Evolutionary conservation across 2,888 invertebrate species (phyloP).

Genomic region (Mythimna vitellina): DNA sequence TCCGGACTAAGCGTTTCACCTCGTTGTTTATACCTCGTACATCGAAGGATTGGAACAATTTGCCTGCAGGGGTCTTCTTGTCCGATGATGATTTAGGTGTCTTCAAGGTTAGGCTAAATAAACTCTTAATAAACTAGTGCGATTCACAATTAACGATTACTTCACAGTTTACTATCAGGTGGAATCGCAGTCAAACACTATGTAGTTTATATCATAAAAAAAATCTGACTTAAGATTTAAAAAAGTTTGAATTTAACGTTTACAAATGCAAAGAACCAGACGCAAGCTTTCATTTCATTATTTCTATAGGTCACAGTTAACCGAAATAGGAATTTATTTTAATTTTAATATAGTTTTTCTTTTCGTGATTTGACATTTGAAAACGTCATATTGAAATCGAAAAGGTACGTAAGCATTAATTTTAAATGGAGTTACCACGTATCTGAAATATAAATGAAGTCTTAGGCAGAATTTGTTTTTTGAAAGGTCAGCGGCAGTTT

Average conservation of each 20-base stretch:
- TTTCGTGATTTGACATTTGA: not conserved
- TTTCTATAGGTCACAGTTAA: not conserved
- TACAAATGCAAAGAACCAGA: not conserved
- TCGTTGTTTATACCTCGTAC: no score
- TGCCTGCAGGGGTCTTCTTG: no score
- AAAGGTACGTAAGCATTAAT: constrained; percentile 4
- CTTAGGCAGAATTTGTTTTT: not conserved
- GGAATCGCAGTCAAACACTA: no score
- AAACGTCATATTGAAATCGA: not conserved
- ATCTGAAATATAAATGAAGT: not conserved
- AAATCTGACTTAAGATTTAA: not conserved
- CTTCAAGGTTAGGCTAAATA: no score
- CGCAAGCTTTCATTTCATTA: not conserved
- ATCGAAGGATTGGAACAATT: no score
- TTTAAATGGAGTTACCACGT: constrained; percentile 8
- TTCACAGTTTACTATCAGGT: no score
- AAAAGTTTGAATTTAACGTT: not conserved
- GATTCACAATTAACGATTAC: no score
- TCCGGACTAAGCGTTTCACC: no score
- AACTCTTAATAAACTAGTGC: no score
- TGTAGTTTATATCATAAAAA: no score
- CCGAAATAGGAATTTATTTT: constrained; percentile 9
- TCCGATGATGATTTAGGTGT: no score
- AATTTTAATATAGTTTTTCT: not conserved
- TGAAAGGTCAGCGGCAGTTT: not conserved